phyloP scores from a whole-genome alignment of 1,140 invertebrate genomes.

The Ceratitis capitata region DNA sequence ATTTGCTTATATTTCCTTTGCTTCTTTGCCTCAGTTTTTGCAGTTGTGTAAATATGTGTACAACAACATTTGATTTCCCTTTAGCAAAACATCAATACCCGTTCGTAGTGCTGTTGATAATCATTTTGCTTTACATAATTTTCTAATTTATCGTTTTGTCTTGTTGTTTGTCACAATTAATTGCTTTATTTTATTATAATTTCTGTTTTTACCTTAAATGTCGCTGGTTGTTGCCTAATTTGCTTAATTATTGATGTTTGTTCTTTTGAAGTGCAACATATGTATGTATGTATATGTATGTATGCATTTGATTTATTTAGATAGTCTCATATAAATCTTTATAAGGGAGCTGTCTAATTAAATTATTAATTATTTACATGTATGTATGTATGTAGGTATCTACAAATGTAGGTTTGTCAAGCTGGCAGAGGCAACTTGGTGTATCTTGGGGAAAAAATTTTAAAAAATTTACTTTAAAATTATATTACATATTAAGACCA shows the following conservation, averaged over 20 bases:
- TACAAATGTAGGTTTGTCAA: too few species aligned
- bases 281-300: too few species aligned
- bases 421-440: too few species aligned
- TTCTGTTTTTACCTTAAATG: background rate
- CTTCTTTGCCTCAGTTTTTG: background rate
- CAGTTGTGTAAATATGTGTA: background rate
- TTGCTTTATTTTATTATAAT: background rate
- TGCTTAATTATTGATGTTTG: background rate
- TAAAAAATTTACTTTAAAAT: too few species aligned
- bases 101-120: background rate
- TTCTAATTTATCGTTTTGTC: slow-evolving; percentile 12
- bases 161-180: background rate
- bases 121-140: background rate
- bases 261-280: too few species aligned
- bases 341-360: slow-evolving; percentile 18
- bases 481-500: too few species aligned
- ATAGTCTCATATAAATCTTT: background rate
- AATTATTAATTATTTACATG: too few species aligned
- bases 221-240: background rate
- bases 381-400: too few species aligned
- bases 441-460: too few species aligned
- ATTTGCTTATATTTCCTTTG: background rate
- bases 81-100: background rate
- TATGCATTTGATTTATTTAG: background rate
- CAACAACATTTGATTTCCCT: background rate